These are phyloP conservation scores for Notodonta dromedarius DNA, from an alignment of 2,888 invertebrate species.

Conservation along the genomic window DNA sequence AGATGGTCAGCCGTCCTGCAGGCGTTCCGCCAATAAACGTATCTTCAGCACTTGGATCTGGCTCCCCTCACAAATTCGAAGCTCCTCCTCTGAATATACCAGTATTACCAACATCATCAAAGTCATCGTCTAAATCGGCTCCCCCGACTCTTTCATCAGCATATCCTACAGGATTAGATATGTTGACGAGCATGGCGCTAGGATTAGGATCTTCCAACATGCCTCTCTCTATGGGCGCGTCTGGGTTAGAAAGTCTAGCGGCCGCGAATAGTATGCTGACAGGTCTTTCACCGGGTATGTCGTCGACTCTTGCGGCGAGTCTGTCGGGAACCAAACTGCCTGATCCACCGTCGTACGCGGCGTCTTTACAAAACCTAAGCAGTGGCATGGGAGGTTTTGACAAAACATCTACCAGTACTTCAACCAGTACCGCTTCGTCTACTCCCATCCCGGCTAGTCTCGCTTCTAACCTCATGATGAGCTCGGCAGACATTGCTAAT, in stretches of 20 bases:
- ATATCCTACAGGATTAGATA: constrained; percentile 78
- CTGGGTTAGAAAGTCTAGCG: constrained; percentile 76
- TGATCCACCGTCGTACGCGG: constrained; percentile 77
- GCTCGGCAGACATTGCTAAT: constrained; percentile 86
- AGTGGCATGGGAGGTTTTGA: constrained; percentile 72
- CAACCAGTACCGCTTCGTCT: constrained; percentile 77
- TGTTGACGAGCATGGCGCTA: constrained; percentile 81
- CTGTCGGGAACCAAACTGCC: constrained; percentile 72
- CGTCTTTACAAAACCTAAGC: constrained; percentile 73
- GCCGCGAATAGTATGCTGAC: constrained; percentile 79
- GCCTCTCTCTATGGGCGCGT: constrained; percentile 70
- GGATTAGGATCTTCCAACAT: constrained; percentile 75
- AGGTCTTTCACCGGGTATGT: constrained; percentile 70
- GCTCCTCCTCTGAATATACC: constrained; percentile 85
- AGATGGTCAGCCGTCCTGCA: constrained; percentile 80
- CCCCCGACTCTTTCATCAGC: constrained; percentile 79
- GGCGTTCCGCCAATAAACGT: constrained; percentile 80
- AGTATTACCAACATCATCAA: constrained; percentile 83
- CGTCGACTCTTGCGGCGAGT: constrained; percentile 72
- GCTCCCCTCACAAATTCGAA: constrained; percentile 83
- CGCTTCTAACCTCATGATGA: constrained; percentile 86
- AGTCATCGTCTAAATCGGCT: constrained; percentile 84
- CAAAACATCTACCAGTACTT: constrained; percentile 76
- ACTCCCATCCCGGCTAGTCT: constrained; percentile 81
- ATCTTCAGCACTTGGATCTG: constrained; percentile 73